Evolutionary conservation across 2,888 invertebrate species (phyloP).

Genomic region (Rotaria magnacalcarata): DNA sequence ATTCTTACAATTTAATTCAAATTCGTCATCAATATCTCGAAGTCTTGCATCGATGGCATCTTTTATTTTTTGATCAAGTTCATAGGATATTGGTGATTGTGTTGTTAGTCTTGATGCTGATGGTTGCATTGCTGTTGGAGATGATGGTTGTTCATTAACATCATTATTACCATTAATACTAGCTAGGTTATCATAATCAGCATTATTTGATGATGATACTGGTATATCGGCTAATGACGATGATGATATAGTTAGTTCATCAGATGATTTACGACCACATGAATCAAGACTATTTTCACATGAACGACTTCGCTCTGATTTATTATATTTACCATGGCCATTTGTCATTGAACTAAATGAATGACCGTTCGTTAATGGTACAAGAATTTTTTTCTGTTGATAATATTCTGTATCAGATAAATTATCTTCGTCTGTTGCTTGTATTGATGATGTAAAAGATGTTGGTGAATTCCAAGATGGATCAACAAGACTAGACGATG

Average conservation of each 20-base stretch:
- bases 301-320: not conserved
- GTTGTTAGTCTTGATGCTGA: not conserved
- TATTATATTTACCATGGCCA: not conserved
- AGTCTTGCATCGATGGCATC: constrained; percentile 19
- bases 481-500: not conserved
- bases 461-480: not conserved
- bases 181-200: not conserved
- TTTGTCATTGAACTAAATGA: not conserved
- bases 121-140: not conserved
- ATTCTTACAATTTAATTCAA: not conserved
- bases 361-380: not conserved
- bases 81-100: not conserved
- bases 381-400: not conserved
- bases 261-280: not conserved
- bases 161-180: not conserved
- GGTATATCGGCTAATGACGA: not conserved
- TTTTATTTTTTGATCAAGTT: constrained; percentile 31
- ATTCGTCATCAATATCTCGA: constrained; percentile 16
- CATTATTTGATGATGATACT: not conserved
- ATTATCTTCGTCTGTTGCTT: not conserved
- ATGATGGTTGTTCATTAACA: not conserved
- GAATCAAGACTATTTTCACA: constrained; percentile 29
- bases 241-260: constrained; percentile 8
- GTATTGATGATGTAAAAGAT: not conserved
- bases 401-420: not conserved